Percentiles rank a stretch among this genome's conserved stretches.
Evolutionary conservation across 30 jellyfish, hydroid and myxozoan genomes (phyloP).

Genomic region (Catostylus mosaicus): DNA sequence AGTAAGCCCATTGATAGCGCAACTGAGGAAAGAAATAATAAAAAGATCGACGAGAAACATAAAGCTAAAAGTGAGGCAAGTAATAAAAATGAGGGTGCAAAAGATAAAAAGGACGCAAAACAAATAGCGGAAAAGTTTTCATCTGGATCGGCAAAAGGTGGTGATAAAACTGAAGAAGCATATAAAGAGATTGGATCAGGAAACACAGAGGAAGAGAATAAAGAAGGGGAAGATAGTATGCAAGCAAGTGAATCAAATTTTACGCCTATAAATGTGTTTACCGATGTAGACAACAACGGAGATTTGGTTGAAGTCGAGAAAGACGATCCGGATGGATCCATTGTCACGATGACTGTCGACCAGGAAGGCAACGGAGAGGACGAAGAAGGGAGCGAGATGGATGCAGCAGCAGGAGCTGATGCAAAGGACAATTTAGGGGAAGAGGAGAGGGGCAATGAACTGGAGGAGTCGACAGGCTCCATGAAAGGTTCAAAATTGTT

Average conservation of each 20-base stretch:
- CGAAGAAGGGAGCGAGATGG: background rate
- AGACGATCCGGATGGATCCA: slow-evolving; percentile 64
- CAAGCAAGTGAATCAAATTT: background rate
- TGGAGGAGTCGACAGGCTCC: background rate
- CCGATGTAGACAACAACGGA: slow-evolving; percentile 63
- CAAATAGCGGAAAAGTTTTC: background rate
- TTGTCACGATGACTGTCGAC: slow-evolving; percentile 72
- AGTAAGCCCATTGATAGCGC: slow-evolving; percentile 1
- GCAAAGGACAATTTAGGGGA: slow-evolving; percentile 11
- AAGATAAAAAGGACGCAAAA: background rate
- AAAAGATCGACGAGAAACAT: background rate
- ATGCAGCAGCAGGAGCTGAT: slow-evolving; percentile 2
- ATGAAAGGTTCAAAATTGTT: background rate
- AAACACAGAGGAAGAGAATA: background rate
- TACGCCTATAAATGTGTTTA: slow-evolving; percentile 41
- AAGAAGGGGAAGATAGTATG: background rate
- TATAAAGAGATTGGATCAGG: slow-evolving; percentile 46
- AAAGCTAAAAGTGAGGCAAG: background rate
- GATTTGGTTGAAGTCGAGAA: slow-evolving; percentile 57
- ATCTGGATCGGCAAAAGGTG: background rate
- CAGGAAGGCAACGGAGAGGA: slow-evolving; percentile 39
- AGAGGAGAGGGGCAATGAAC: background rate
- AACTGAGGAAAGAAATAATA: background rate
- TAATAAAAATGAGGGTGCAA: background rate
- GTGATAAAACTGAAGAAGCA: slow-evolving; percentile 7